phyloP scores from a whole-genome alignment of 2,113 vertebrate species.

The Mesitornis unicolor region DNA sequence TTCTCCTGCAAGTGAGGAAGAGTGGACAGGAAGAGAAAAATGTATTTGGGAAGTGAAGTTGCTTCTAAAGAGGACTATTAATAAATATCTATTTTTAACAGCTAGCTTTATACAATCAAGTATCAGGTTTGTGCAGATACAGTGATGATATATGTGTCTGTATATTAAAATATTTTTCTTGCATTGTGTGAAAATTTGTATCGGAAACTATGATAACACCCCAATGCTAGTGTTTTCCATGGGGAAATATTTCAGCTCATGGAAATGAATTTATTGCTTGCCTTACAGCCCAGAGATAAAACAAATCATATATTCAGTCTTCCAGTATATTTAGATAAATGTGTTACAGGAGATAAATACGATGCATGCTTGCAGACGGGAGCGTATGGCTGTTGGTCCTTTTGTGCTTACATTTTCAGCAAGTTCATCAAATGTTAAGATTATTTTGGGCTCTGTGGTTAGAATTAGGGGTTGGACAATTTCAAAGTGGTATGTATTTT shows the following conservation, averaged over 20 bases:
- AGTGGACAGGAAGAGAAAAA: neutral
- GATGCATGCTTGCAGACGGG: neutral
- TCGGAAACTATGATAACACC: neutral
- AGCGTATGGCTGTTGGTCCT: neutral
- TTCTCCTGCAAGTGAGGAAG: neutral
- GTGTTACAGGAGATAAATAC: neutral
- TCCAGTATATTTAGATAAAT: neutral
- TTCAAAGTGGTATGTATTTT: neutral
- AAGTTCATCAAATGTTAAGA: neutral
- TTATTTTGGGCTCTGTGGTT: neutral
- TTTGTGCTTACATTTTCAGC: neutral
- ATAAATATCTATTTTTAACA: no score
- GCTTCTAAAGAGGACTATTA: no score
- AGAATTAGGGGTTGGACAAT: neutral
- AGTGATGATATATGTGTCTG: neutral
- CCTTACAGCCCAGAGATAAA: neutral
- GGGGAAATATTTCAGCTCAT: neutral
- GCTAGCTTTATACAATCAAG: neutral
- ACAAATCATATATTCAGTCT: neutral
- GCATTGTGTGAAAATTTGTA: neutral
- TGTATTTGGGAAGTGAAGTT: neutral
- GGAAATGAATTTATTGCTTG: neutral
- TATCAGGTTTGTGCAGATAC: neutral
- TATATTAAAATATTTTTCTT: neutral
- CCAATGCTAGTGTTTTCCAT: neutral